Evolutionary conservation across 2,797 vertebrate genomes (phyloP).

Genomic region (Cyprinodon diabolis): DNA sequence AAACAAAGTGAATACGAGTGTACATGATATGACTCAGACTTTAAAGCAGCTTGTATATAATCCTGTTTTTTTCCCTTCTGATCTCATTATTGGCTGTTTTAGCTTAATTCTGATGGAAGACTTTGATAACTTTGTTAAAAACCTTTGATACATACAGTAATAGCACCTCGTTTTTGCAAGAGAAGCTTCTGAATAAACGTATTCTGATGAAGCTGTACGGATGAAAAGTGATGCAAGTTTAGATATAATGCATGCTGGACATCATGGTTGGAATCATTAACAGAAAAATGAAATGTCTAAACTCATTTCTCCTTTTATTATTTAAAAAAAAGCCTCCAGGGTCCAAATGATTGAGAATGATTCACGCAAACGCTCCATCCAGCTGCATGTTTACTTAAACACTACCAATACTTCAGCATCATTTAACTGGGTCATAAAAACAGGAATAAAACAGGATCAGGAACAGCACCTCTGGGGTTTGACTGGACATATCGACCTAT

Average conservation of each 20-base stretch:
- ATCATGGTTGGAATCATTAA: slow-evolving; percentile 17
- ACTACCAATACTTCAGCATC: slow-evolving; percentile 66
- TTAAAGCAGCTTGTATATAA: slow-evolving; percentile 70
- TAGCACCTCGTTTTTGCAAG: slow-evolving; percentile 51
- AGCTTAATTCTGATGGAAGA: slow-evolving; percentile 70
- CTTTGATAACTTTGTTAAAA: slow-evolving; percentile 72
- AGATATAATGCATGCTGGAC: slow-evolving; percentile 24
- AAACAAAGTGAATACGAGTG: slow-evolving; percentile 66
- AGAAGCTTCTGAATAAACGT: slow-evolving; percentile 37
- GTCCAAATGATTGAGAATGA: slow-evolving; percentile 39
- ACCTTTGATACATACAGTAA: slow-evolving; percentile 52
- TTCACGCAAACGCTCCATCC: slow-evolving; percentile 61
- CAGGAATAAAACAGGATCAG: slow-evolving; percentile 63
- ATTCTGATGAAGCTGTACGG: slow-evolving; percentile 36
- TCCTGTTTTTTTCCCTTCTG: slow-evolving; percentile 26
- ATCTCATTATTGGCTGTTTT: slow-evolving; percentile 54
- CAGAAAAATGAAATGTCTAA: slow-evolving; percentile 21
- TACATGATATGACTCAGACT: slow-evolving; percentile 77
- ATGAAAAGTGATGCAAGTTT: slow-evolving; percentile 23
- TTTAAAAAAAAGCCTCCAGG: slow-evolving; percentile 28
- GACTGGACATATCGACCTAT: slow-evolving; percentile 55
- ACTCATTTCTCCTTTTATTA: slow-evolving; percentile 42
- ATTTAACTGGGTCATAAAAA: slow-evolving; percentile 77
- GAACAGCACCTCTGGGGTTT: slow-evolving; percentile 67
- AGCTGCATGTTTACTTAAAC: slow-evolving; percentile 67